phyloP scores from a whole-genome alignment of 2,888 invertebrate genomes.

The Elegia similella region DNA sequence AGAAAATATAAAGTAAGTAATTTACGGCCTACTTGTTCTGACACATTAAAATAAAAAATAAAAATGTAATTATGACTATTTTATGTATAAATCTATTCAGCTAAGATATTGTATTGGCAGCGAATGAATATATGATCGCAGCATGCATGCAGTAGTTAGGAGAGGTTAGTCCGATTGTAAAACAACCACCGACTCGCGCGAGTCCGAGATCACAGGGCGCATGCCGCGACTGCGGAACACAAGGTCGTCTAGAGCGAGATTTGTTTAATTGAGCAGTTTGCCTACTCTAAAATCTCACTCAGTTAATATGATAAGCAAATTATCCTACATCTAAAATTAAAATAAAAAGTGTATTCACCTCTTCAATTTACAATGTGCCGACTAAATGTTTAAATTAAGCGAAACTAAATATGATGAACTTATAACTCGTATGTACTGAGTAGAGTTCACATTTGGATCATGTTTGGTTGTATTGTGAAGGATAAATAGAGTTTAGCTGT shows the following conservation, averaged over 20 bases:
- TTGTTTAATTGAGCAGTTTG: constrained; percentile 42
- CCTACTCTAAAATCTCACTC: constrained; percentile 42
- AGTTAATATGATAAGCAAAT: constrained; percentile 46
- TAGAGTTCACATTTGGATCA: constrained; percentile 76
- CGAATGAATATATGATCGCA: constrained; percentile 45
- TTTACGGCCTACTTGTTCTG: constrained; percentile 32
- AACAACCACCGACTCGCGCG: constrained; percentile 35
- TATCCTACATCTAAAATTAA: constrained; percentile 49
- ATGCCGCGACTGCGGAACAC: constrained; percentile 45
- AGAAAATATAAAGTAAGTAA: constrained; percentile 27
- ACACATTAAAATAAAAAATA: constrained; percentile 33
- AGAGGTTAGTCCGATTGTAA: constrained; percentile 23
- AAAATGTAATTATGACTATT: constrained; percentile 49
- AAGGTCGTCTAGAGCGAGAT: constrained; percentile 37
- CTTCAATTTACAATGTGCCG: constrained; percentile 62
- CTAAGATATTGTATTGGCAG: constrained; percentile 49
- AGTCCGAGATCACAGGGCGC: constrained; percentile 46
- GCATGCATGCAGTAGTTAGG: constrained; percentile 31
- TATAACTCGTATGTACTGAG: constrained; percentile 63
- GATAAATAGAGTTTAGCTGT: constrained; percentile 74
- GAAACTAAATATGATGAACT: constrained; percentile 61
- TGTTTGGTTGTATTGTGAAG: constrained; percentile 57
- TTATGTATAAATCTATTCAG: constrained; percentile 36
- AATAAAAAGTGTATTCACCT: constrained; percentile 51
- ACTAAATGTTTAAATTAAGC: constrained; percentile 62